Conservation (phyloP, 2,888 invertebrate species). For the Melinopterus prodromus region DNA sequence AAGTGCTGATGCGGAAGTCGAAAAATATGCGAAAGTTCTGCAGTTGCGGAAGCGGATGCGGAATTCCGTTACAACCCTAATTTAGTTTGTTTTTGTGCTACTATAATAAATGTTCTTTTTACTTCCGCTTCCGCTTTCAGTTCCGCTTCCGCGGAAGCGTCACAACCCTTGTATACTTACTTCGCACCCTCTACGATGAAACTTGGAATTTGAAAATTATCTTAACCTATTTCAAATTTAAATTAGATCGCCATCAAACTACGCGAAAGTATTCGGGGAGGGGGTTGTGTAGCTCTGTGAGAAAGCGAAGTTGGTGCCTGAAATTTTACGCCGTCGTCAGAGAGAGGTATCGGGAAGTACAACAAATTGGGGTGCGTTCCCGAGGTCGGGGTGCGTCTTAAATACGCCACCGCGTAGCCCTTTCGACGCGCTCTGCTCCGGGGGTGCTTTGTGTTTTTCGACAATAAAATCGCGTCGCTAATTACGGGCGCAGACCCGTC, state of each 20-base stretch:
- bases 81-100: no score
- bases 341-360: neutral
- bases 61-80: no score
- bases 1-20: no score
- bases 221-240: neutral
- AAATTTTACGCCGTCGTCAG: neutral
- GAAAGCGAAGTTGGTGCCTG: neutral
- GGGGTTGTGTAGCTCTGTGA: neutral
- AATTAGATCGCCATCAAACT: neutral
- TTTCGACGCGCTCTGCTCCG: neutral
- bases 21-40: no score
- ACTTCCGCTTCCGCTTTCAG: no score
- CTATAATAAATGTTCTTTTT: no score
- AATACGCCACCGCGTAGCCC: neutral
- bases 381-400: neutral
- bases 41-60: no score
- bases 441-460: conserved; percentile 4
- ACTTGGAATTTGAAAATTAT: no score
- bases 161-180: no score
- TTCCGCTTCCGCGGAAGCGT: no score
- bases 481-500: neutral
- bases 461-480: neutral
- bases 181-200: no score
- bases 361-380: neutral
- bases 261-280: neutral